These are phyloP conservation scores for Phodopus roborovskii DNA, from an alignment of 2,113 vertebrate species.

Conservation along the genomic window DNA sequence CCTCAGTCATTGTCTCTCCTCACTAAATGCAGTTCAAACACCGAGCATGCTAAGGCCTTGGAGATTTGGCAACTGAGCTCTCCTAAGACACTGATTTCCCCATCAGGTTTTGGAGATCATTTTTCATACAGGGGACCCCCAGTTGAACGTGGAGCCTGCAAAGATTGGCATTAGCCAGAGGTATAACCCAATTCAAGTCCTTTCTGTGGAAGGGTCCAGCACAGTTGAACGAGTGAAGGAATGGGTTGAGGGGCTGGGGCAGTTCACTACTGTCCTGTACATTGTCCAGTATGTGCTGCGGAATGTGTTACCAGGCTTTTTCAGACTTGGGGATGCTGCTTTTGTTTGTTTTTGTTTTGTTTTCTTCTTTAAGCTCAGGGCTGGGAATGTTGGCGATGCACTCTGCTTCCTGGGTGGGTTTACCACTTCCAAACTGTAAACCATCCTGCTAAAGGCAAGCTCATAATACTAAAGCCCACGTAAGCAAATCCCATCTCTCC, in stretches of 20 bases:
- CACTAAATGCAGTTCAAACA: neutral
- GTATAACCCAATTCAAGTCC: accelerated
- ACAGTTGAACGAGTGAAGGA: neutral
- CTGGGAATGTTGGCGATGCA: neutral
- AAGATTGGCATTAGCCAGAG: neutral
- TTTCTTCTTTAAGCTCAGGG: neutral
- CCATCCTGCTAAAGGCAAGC: neutral
- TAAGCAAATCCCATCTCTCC: neutral
- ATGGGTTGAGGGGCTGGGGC: neutral
- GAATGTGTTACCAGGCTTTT: neutral
- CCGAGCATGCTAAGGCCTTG: neutral
- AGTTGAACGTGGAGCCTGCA: accelerated
- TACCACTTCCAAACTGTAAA: neutral
- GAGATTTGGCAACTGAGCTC: neutral
- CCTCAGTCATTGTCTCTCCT: neutral
- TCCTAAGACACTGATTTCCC: neutral
- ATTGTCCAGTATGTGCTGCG: neutral
- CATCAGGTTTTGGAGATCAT: neutral
- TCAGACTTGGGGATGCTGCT: neutral
- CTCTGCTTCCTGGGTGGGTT: neutral
- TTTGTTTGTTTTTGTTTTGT: neutral
- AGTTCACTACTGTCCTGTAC: neutral
- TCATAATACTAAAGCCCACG: neutral
- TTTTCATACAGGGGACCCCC: neutral
- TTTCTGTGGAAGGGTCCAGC: neutral